Evolutionary conservation across 2,888 invertebrate species (phyloP).

Genomic region (Diloba caeruleocephala): DNA sequence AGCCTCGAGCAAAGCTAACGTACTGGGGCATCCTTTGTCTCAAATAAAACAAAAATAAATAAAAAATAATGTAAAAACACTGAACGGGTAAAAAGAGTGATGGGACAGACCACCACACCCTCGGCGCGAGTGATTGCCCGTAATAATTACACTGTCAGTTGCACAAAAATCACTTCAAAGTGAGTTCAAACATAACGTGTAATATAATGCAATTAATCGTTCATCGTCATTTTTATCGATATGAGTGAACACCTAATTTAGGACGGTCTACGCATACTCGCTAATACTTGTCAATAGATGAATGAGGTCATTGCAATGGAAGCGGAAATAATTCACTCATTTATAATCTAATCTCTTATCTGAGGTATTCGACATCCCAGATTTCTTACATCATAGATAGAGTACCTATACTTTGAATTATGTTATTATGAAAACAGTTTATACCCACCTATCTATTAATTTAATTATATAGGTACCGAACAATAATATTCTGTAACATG

Average conservation of each 20-base stretch:
- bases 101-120: conserved; percentile 82
- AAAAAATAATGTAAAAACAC: conserved; percentile 84
- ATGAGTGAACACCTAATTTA: conserved; percentile 33
- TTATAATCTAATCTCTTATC: conserved; percentile 40
- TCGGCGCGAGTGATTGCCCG: conserved; percentile 75
- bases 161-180: conserved; percentile 73
- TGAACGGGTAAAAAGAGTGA: conserved; percentile 81
- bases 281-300: conserved; percentile 55
- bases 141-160: conserved; percentile 83
- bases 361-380: conserved; percentile 48
- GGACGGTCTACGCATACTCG: conserved; percentile 43
- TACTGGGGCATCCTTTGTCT: conserved; percentile 77
- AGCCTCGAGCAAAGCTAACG: conserved; percentile 79
- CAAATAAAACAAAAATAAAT: conserved; percentile 84
- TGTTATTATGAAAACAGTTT: conserved; percentile 28
- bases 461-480: conserved; percentile 42
- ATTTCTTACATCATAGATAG: conserved; percentile 43
- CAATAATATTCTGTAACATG: conserved; percentile 35
- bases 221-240: conserved; percentile 30
- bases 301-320: conserved; percentile 49
- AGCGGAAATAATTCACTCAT: conserved; percentile 43
- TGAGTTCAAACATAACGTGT: too few relatives aligned
- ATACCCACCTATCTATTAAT: conserved; percentile 41
- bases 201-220: conserved; percentile 43
- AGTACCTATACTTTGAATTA: conserved; percentile 19